These are phyloP conservation scores for Schizopygopsis malacanthus DNA, from an alignment of 2,797 vertebrate species.

Conservation along the genomic window DNA sequence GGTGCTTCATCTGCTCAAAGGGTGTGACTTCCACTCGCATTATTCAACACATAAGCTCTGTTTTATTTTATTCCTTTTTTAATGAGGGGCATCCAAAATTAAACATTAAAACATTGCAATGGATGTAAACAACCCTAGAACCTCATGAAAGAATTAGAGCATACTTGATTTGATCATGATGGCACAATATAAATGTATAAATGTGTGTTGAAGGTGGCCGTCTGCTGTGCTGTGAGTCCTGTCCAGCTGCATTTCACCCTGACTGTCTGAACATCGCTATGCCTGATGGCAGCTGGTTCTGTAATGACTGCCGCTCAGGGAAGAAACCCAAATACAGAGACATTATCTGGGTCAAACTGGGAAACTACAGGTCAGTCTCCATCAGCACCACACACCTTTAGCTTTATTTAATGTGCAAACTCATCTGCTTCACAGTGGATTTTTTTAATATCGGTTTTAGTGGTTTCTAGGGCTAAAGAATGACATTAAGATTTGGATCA, in stretches of 20 bases:
- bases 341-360: slow-evolving; percentile 98
- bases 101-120: not conserved
- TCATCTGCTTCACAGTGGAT: not conserved
- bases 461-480: not conserved
- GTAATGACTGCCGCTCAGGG: slow-evolving; percentile 93
- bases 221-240: slow-evolving; percentile 95
- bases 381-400: not conserved
- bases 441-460: not conserved
- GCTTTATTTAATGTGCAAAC: not conserved
- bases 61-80: slow-evolving; percentile 6
- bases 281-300: slow-evolving; percentile 99
- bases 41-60: not conserved
- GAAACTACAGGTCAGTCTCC: slow-evolving; percentile 89
- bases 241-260: slow-evolving; percentile 96
- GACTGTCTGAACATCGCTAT: slow-evolving; percentile 97
- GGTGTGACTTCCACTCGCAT: slow-evolving; percentile 73
- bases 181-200: not conserved
- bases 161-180: not conserved
- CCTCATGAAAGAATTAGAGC: not conserved
- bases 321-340: slow-evolving; percentile 96
- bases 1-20: slow-evolving; percentile 99
- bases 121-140: not conserved
- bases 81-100: not conserved
- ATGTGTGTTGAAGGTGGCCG: slow-evolving; percentile 84
- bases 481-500: not conserved